Conservation (phyloP, 2,797 vertebrate genomes). For the Lates japonicus region DNA sequence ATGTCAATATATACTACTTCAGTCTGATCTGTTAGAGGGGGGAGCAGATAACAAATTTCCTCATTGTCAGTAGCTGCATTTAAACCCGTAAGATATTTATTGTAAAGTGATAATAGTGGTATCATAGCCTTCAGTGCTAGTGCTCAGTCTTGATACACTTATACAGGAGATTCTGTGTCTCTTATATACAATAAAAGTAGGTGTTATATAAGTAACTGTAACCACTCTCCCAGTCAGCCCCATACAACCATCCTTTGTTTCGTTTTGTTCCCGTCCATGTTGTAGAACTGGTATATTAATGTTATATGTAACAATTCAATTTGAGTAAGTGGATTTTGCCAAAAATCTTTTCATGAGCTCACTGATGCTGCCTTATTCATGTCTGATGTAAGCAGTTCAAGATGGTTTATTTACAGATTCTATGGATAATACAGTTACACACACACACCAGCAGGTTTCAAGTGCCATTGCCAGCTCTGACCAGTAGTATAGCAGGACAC, state of each 20-base stretch:
- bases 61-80: not conserved
- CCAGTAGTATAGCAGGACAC: too few relatives aligned
- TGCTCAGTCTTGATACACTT: not conserved
- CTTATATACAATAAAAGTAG: not conserved
- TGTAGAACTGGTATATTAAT: not conserved
- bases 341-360: too few relatives aligned
- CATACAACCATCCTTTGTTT: not conserved
- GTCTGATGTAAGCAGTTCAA: not conserved
- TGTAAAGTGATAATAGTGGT: not conserved
- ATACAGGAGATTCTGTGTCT: not conserved
- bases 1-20: not conserved
- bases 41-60: not conserved
- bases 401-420: too few relatives aligned
- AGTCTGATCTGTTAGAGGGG: not conserved
- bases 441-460: not conserved
- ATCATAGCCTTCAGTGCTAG: not conserved
- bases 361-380: not conserved
- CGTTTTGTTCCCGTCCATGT: not conserved
- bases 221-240: not conserved
- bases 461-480: not conserved
- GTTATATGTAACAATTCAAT: not conserved
- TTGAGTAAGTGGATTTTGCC: not conserved
- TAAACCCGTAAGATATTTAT: not conserved
- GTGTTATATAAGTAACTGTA: not conserved
- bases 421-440: not conserved